Evolutionary conservation across 2,113 vertebrate genomes (phyloP).

Genomic region (Climacteris rufus): DNA sequence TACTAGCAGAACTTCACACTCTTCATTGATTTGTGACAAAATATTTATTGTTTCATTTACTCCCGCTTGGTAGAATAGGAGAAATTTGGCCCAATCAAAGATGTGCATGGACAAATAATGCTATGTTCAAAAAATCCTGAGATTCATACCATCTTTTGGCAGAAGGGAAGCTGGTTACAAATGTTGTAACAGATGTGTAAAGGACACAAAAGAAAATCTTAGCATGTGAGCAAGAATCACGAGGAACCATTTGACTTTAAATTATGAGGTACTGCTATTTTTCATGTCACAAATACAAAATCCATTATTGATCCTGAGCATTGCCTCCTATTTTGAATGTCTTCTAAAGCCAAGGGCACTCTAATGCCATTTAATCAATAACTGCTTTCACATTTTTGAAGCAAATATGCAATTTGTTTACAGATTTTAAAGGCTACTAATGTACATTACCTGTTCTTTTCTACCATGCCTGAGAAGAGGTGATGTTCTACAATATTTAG

Average conservation of each 20-base stretch:
- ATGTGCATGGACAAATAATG: neutral
- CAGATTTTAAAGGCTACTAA: slow-evolving; percentile 40
- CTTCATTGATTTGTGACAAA: neutral
- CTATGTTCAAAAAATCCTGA: neutral
- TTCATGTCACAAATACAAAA: slow-evolving; percentile 59
- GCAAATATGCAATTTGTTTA: slow-evolving; percentile 40
- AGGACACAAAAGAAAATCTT: neutral
- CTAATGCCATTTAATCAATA: slow-evolving; percentile 64
- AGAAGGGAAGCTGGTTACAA: neutral
- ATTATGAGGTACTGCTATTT: neutral
- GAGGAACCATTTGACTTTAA: neutral
- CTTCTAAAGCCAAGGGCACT: slow-evolving; percentile 58
- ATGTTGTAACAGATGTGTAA: neutral
- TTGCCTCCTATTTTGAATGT: slow-evolving; percentile 47
- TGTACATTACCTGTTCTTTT: neutral
- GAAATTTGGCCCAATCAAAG: neutral
- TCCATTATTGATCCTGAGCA: slow-evolving; percentile 59
- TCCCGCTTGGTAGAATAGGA: neutral
- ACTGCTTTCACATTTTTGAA: slow-evolving; percentile 16
- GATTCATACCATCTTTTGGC: neutral
- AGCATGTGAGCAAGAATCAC: neutral
- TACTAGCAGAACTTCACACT: neutral
- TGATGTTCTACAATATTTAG: neutral
- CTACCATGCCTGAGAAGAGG: neutral
- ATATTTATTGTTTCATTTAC: neutral